Percentiles rank a stretch among this genome's conserved stretches.
Conservation (phyloP, 2,888 invertebrate species). For the Tetheella fluctuosa region DNA sequence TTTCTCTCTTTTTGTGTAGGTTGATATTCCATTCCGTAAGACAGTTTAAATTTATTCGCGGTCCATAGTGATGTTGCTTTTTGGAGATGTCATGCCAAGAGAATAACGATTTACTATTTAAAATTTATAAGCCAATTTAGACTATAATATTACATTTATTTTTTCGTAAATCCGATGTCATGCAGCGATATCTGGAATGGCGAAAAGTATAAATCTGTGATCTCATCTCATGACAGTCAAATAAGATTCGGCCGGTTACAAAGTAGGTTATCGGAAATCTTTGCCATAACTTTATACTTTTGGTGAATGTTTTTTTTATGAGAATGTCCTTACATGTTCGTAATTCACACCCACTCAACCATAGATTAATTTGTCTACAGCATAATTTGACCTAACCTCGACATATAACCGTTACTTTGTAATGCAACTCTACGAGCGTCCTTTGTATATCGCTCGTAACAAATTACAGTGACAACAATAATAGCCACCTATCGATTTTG, state of each 20-base stretch:
- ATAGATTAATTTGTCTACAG: neutral
- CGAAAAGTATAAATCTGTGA: constrained; percentile 4
- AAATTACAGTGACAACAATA: constrained; percentile 4
- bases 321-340: neutral
- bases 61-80: constrained; percentile 34
- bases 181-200: neutral
- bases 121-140: constrained; percentile 21
- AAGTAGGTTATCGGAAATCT: neutral
- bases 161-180: constrained; percentile 1
- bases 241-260: neutral
- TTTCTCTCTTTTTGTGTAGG: constrained; percentile 17
- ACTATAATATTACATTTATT: too few species aligned
- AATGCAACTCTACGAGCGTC: constrained; percentile 2
- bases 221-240: neutral
- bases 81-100: constrained; percentile 34
- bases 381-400: constrained; percentile 1
- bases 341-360: constrained; percentile 1
- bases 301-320: neutral
- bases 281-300: neutral
- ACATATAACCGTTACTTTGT: constrained; percentile 5
- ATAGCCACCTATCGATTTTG: neutral
- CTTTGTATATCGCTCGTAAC: neutral
- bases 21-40: constrained; percentile 32
- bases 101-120: constrained; percentile 38
- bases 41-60: constrained; percentile 43